Conservation (phyloP, 2,888 invertebrate species). For the Philaethria dido region DNA sequence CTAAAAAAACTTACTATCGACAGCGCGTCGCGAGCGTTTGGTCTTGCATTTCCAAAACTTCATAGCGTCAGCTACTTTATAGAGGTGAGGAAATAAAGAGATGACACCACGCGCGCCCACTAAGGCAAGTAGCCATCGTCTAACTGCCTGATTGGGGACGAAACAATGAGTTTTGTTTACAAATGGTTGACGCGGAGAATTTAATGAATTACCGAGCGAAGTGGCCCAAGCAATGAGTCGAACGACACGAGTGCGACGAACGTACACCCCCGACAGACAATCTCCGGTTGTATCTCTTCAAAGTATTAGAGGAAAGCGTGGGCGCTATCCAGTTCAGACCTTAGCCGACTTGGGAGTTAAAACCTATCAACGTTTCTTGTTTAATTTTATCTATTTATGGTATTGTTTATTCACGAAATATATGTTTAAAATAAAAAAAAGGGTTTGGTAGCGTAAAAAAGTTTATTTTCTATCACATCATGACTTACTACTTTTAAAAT, state of each 20-base stretch:
- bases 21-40: slow-evolving; percentile 60
- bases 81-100: slow-evolving; percentile 54
- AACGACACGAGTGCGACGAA: slow-evolving; percentile 66
- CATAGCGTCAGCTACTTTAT: slow-evolving; percentile 55
- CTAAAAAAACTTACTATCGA: slow-evolving; percentile 35
- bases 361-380: not conserved
- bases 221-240: slow-evolving; percentile 67
- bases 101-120: slow-evolving; percentile 66
- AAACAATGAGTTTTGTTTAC: slow-evolving; percentile 83
- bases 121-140: slow-evolving; percentile 69
- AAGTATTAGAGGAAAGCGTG: slow-evolving; percentile 71
- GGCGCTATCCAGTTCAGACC: slow-evolving; percentile 60
- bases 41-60: slow-evolving; percentile 78
- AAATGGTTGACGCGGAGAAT: slow-evolving; percentile 72
- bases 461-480: slow-evolving; percentile 82
- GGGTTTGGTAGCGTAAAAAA: slow-evolving; percentile 76
- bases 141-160: slow-evolving; percentile 72
- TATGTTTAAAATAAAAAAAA: slow-evolving; percentile 39
- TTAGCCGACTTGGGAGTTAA: slow-evolving; percentile 40
- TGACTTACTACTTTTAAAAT: slow-evolving; percentile 77
- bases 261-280: slow-evolving; percentile 65
- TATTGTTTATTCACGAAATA: not conserved
- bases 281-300: slow-evolving; percentile 57
- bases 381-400: not conserved
- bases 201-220: slow-evolving; percentile 74